Base-by-base conservation (phyloP, 2,888 invertebrate species). In the Amiota minor region DNA sequence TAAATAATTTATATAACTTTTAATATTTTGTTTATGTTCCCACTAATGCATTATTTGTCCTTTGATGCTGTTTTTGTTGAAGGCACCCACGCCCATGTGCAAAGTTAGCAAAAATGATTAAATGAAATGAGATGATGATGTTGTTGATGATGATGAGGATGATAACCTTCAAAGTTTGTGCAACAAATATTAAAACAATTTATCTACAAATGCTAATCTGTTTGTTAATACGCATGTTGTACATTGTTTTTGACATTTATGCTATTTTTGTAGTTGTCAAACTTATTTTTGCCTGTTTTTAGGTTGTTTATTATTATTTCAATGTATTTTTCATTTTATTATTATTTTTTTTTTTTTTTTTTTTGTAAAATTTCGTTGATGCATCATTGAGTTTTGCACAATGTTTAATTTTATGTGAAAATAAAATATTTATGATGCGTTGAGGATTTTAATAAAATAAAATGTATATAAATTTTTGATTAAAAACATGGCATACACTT, bases 131-230 rank as follows among this genome's bases (percentile, higher is more conserved):
- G 18, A 9, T 16, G 56, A 18, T 16, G n/a, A n/a, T 35, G 1
- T n/a, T n/a, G n/a, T n/a, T n/a, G 18, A 9, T 16, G 56, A 18
- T 16, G n/a, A n/a, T 35, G 1, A 56, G 18, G 11, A 11, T 20
- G 18, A 59, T 20, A 59, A 59, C 59, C 16, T 35, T 35, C 35
- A 35, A 35, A 35, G 35, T 35, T 53, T n/a, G 53, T 59, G 18
- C 59, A 18, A 62, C 45, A 68, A 78, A 75, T 75, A 71, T 72
- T 65, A n/a, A 70, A 45, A 16, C 72, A 73, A 75, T 83, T 77
- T 75, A 78, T 77, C 77, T 74, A 75, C 67, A 69, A 74, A 70
- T 67, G 2, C 70, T 74, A 78, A 77, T 78, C 74, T 73, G 74
- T 73, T 77, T 35, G 70, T 76, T 81, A 74, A 77, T 74, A 71